Evolutionary conservation across 2,797 vertebrate genomes (phyloP).

Genomic region (Dendrocincla fuliginosa): DNA sequence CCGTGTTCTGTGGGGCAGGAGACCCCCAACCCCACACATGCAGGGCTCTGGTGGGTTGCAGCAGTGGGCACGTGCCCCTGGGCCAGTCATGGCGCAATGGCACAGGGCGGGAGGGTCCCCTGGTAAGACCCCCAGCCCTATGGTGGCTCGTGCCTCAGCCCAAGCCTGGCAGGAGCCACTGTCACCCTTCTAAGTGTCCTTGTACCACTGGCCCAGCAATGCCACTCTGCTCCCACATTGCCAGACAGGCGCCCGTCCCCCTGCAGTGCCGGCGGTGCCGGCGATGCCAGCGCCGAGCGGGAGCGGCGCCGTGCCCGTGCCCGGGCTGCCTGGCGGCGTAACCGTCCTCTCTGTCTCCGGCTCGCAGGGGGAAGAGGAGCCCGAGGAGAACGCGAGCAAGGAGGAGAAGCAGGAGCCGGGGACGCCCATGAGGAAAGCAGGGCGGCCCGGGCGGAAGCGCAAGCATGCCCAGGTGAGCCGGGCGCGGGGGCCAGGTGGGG

Average conservation of each 20-base stretch:
- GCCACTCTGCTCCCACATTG: accelerated
- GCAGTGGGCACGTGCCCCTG: accelerated
- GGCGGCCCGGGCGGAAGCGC: conserved; percentile 87
- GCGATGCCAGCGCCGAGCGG: accelerated
- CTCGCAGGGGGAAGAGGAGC: conserved; percentile 85
- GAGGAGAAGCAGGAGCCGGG: conserved; percentile 85
- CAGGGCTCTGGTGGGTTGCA: accelerated
- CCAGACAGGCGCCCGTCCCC: accelerated
- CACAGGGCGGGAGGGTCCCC: background rate
- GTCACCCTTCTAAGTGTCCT: accelerated
- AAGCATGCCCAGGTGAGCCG: conserved; percentile 88
- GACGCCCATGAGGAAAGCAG: conserved; percentile 81
- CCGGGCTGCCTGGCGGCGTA: accelerated
- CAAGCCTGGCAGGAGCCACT: background rate
- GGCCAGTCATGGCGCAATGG: accelerated
- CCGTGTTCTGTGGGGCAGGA: accelerated
- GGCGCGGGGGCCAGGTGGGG: background rate
- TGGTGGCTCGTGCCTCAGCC: accelerated
- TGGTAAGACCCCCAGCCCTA: accelerated
- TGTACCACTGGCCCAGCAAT: accelerated
- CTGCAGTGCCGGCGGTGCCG: accelerated
- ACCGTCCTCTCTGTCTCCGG: background rate
- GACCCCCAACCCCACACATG: accelerated
- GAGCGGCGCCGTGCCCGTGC: accelerated
- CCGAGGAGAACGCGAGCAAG: conserved; percentile 79